These are phyloP conservation scores for Microctonus aethiopoides DNA, from an alignment of 2,888 invertebrate species.

Conservation along the genomic window DNA sequence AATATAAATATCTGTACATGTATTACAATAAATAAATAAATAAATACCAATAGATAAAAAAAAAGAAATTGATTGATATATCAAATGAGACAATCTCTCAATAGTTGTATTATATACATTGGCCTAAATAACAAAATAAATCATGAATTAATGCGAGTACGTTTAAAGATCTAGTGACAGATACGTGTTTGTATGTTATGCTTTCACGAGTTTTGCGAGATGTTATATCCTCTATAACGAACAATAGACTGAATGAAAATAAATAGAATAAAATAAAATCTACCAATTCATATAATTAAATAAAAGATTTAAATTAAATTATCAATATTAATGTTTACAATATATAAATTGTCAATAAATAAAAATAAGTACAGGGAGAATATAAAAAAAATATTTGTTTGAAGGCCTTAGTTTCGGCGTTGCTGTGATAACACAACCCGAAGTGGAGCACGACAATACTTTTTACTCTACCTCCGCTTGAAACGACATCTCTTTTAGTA, in stretches of 20 bases:
- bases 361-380: not conserved
- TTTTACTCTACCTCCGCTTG: constrained; percentile 39
- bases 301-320: not conserved
- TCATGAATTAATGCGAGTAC: not conserved
- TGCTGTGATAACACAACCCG: constrained; percentile 37
- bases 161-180: not conserved
- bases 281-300: not conserved
- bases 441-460: constrained; percentile 41
- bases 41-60: not conserved
- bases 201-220: not conserved
- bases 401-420: constrained; percentile 38
- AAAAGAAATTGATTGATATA: not conserved
- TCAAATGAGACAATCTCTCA: not conserved
- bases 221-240: not conserved
- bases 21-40: no score
- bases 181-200: not conserved
- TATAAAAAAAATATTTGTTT: constrained; percentile 33
- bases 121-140: not conserved
- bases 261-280: not conserved
- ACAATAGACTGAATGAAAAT: not conserved
- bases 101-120: not conserved
- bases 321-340: not conserved
- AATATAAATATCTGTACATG: no score
- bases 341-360: not conserved
- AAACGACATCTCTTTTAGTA: constrained; percentile 34